phyloP scores from a whole-genome alignment of 2,888 invertebrate species.

The Altica lythri region DNA sequence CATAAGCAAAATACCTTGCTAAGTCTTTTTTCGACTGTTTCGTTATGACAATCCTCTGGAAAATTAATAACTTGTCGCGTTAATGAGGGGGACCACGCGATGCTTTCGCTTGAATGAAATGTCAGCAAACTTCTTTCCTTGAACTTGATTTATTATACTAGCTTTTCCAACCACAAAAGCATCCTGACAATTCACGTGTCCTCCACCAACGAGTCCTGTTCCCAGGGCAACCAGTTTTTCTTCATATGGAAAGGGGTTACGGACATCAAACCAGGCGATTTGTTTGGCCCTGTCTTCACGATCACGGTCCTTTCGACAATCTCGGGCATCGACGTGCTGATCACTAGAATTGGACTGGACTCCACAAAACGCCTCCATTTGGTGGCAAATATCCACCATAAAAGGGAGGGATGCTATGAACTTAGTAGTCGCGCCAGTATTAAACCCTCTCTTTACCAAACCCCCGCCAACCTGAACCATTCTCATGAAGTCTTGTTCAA shows the following conservation, averaged over 20 bases:
- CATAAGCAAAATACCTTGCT: constrained; percentile 3
- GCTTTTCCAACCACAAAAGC: background rate
- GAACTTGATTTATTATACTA: constrained; percentile 2
- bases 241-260: background rate
- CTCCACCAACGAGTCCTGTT: constrained; percentile 2
- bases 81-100: constrained; percentile 1
- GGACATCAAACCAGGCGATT: background rate
- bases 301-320: background rate
- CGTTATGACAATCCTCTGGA: constrained; percentile 1
- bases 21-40: constrained; percentile 3
- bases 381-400: constrained; percentile 6
- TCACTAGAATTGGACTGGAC: background rate
- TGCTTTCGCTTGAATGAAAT: constrained; percentile 10
- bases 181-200: constrained; percentile 2
- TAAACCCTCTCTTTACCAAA: constrained; percentile 1
- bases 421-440: background rate
- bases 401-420: constrained; percentile 9
- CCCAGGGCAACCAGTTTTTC: constrained; percentile 1
- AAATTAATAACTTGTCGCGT: constrained; percentile 3
- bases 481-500: constrained; percentile 1
- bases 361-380: constrained; percentile 6
- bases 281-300: background rate
- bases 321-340: constrained; percentile 8
- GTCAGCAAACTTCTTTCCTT: background rate
- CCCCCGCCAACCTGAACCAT: background rate